Evolutionary conservation across 2,797 vertebrate species (phyloP).

Genomic region (Argyrosomus regius): DNA sequence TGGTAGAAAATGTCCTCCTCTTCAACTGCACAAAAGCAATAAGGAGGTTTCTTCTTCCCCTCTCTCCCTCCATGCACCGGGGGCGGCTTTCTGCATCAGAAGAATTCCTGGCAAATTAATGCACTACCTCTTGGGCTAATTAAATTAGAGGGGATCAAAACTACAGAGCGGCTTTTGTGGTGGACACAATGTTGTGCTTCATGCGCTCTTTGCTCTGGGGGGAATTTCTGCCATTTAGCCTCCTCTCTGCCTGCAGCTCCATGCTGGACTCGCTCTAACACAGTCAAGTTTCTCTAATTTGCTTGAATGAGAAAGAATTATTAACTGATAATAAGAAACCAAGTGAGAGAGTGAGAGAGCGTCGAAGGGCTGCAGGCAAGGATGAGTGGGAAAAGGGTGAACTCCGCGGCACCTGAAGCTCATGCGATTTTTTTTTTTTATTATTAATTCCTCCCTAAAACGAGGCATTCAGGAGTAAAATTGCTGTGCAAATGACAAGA

Average conservation of each 20-base stretch:
- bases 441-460: slow-evolving; percentile 97
- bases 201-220: slow-evolving; percentile 93
- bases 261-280: slow-evolving; percentile 94
- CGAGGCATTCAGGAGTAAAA: slow-evolving; percentile 98
- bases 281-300: slow-evolving; percentile 99
- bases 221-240: slow-evolving; percentile 98
- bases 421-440: slow-evolving; percentile 84
- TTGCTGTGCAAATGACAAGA: slow-evolving; percentile 97
- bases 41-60: slow-evolving; percentile 88
- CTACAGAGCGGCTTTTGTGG: slow-evolving; percentile 99
- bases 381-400: slow-evolving; percentile 83
- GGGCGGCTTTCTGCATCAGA: slow-evolving; percentile 98
- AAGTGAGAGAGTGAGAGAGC: slow-evolving; percentile 82
- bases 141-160: slow-evolving; percentile 99
- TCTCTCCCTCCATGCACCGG: slow-evolving; percentile 88
- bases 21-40: slow-evolving; percentile 87
- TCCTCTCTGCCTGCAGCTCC: slow-evolving; percentile 92
- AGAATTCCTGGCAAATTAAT: slow-evolving; percentile 99
- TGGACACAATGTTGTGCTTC: slow-evolving; percentile 99
- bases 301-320: slow-evolving; percentile 99
- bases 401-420: slow-evolving; percentile 93
- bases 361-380: slow-evolving; percentile 82
- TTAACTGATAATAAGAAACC: slow-evolving; percentile 99
- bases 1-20: slow-evolving; percentile 81
- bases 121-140: slow-evolving; percentile 99